Evolutionary conservation across 1,140 invertebrate genomes (phyloP).

Genomic region (Procambarus virginalis): DNA sequence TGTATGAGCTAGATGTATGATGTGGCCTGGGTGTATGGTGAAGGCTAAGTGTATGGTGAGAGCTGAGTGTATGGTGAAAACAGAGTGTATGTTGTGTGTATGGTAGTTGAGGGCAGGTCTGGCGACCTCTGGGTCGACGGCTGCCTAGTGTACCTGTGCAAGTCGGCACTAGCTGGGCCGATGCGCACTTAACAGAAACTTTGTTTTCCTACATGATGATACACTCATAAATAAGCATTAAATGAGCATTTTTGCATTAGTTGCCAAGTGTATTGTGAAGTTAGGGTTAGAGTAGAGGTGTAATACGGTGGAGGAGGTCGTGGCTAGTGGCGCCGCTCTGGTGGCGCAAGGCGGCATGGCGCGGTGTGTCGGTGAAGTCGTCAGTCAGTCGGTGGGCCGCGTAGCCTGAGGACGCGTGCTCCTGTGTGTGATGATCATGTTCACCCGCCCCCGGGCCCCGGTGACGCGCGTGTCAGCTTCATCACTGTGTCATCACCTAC

Average conservation of each 20-base stretch:
- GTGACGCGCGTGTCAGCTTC: conserved; percentile 50
- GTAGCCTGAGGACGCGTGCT: conserved; percentile 61
- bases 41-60: too few species aligned
- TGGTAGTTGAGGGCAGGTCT: neutral
- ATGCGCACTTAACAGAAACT: neutral
- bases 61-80: too few species aligned
- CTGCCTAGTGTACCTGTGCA: neutral
- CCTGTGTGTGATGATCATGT: conserved; percentile 60
- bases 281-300: neutral
- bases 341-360: conserved; percentile 32
- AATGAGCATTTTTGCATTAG: neutral
- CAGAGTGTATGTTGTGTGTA: too few species aligned
- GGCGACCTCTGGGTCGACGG: neutral
- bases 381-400: conserved; percentile 65
- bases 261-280: neutral
- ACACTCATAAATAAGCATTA: neutral
- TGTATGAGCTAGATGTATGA: too few species aligned
- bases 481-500: conserved; percentile 22
- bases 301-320: conserved; percentile 22
- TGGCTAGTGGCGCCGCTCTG: conserved; percentile 56
- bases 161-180: neutral
- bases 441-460: conserved; percentile 25
- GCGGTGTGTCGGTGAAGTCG: conserved; percentile 8
- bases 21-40: too few species aligned
- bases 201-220: neutral